Conservation (phyloP, 2,113 vertebrate species). For the Cyanocitta stelleri region DNA sequence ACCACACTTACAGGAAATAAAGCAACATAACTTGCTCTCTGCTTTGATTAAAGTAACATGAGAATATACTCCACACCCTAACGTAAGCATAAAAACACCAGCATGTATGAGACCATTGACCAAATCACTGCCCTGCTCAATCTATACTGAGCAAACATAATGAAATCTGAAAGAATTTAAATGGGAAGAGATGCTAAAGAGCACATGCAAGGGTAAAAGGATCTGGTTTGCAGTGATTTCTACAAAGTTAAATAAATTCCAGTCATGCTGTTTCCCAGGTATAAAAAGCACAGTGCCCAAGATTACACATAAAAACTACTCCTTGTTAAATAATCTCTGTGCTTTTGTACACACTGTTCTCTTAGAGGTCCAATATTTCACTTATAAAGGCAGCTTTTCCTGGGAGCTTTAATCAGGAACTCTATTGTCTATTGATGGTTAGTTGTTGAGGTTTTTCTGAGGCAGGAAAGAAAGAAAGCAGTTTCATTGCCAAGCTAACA, state of each 20-base stretch:
- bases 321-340: background rate
- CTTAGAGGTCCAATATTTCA: background rate
- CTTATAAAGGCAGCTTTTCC: background rate
- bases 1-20: background rate
- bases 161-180: background rate
- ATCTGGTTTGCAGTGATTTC: background rate
- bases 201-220: background rate
- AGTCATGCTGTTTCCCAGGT: background rate
- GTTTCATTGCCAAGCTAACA: background rate
- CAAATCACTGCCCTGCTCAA: background rate
- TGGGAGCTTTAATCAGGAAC: background rate
- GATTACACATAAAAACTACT: background rate
- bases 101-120: background rate
- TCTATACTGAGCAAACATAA: background rate
- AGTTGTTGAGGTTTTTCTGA: background rate
- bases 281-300: background rate
- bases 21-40: background rate
- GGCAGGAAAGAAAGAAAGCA: background rate
- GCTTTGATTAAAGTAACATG: background rate
- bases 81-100: background rate
- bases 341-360: background rate
- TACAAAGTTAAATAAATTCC: background rate
- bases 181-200: background rate
- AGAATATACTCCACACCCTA: background rate
- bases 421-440: background rate